A percentile compares a stretch with the other conserved stretches of the same genome.
phyloP scores from a whole-genome alignment of 2,113 vertebrate genomes.

The Myodes glareolus region DNA sequence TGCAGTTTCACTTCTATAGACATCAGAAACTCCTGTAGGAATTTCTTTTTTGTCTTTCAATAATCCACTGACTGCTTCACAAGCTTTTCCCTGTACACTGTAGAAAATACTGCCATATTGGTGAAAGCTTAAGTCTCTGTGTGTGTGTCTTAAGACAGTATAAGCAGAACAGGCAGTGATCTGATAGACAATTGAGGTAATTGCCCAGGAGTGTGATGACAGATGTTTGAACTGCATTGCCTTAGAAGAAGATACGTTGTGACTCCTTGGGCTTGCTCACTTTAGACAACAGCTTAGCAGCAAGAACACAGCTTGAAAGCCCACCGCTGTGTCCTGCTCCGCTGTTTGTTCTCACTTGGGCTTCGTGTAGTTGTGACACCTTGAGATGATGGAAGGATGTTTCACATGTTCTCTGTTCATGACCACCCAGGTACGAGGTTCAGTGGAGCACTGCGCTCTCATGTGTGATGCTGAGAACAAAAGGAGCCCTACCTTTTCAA shows the following conservation, averaged over 20 bases:
- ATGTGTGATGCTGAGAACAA: background rate
- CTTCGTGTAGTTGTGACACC: background rate
- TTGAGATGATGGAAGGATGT: background rate
- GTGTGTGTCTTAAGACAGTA: constrained; percentile 29
- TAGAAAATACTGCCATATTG: constrained; percentile 36
- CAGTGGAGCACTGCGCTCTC: background rate
- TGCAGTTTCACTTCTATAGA: background rate
- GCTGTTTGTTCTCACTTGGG: background rate
- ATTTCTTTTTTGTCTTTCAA: constrained; percentile 1
- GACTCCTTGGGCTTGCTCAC: background rate
- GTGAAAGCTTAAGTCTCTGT: constrained; percentile 30
- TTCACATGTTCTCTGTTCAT: constrained; percentile 36
- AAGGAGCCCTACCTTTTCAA: constrained; percentile 15
- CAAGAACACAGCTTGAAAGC: background rate
- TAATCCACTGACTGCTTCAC: constrained; percentile 6
- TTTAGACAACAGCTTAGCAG: background rate
- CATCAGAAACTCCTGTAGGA: background rate
- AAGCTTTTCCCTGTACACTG: background rate
- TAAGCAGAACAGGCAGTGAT: background rate
- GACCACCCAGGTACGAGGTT: background rate
- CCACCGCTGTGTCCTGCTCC: background rate
- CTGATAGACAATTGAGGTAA: constrained; percentile 25
- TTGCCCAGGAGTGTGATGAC: background rate
- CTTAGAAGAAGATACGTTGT: background rate
- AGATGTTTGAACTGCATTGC: constrained; percentile 3